These are phyloP conservation scores for Peucedramus taeniatus DNA, from an alignment of 2,113 vertebrate species.

Conservation along the genomic window DNA sequence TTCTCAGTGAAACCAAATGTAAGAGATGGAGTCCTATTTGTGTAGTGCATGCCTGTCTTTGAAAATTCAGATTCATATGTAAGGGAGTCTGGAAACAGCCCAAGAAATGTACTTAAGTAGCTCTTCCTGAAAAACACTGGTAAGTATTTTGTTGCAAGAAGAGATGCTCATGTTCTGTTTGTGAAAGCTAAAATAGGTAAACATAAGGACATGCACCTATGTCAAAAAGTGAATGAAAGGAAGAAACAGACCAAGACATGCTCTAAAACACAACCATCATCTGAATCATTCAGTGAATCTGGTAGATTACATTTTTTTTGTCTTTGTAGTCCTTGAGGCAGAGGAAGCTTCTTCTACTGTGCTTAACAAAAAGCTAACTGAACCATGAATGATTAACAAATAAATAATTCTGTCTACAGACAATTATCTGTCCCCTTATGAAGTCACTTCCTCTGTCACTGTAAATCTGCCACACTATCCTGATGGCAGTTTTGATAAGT, in stretches of 20 bases:
- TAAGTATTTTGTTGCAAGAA: background rate
- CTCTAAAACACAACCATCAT: background rate
- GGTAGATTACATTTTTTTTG: background rate
- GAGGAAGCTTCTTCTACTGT: background rate
- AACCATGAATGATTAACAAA: constrained; percentile 12
- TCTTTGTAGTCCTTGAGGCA: background rate
- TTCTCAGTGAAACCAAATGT: background rate
- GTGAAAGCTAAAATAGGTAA: background rate
- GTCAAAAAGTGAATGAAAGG: background rate
- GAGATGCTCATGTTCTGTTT: background rate
- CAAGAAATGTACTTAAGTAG: background rate
- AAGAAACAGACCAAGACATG: background rate
- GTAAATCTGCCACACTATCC: background rate
- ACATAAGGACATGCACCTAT: background rate
- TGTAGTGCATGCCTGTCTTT: background rate
- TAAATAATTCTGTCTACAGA: constrained; percentile 3
- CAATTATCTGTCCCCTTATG: background rate
- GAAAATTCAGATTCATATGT: background rate
- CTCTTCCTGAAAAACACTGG: background rate
- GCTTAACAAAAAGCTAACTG: background rate
- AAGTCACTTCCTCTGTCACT: background rate
- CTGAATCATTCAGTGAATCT: background rate
- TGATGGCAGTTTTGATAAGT: background rate
- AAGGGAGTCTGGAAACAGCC: background rate
- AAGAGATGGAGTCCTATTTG: background rate